phyloP scores from a whole-genome alignment of 23 tunicate species.

The Phallusia fumigata region DNA sequence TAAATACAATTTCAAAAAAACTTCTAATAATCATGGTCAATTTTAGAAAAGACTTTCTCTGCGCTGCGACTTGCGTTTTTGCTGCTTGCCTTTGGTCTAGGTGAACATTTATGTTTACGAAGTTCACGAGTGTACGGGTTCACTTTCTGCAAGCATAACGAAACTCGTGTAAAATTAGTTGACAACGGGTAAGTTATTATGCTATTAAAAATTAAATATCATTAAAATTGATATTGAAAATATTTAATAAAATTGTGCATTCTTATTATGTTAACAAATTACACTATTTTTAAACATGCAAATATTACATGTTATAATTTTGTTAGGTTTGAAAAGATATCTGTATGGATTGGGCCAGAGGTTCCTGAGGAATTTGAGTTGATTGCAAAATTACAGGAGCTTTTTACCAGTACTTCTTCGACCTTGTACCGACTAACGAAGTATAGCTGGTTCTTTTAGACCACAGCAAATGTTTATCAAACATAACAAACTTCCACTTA shows the following conservation, averaged over 20 bases:
- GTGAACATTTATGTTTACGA: neutral
- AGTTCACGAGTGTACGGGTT: constrained; percentile 17
- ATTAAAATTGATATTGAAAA: too few relatives aligned
- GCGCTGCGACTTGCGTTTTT: neutral
- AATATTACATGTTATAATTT: too few relatives aligned
- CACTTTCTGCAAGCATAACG: constrained; percentile 44
- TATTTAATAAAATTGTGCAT: neutral
- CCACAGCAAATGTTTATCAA: neutral
- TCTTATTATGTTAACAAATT: too few relatives aligned
- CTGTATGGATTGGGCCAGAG: constrained; percentile 50
- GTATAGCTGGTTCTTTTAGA: constrained; percentile 11
- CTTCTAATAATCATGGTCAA: too few relatives aligned
- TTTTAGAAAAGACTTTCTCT: neutral
- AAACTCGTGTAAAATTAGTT: constrained; percentile 27
- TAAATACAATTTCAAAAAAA: too few relatives aligned
- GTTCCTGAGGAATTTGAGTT: constrained; percentile 54
- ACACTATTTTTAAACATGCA: too few relatives aligned
- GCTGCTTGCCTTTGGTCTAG: constrained; percentile 3
- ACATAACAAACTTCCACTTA: too few relatives aligned
- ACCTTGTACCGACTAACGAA: constrained; percentile 46
- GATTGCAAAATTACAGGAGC: constrained; percentile 32
- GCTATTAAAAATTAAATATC: too few relatives aligned
- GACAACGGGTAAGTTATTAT: constrained; percentile 52
- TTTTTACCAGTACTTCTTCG: constrained; percentile 37
- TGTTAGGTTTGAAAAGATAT: constrained; percentile 60